Evolutionary conservation across 2,797 vertebrate species (phyloP), one percentile per base, ranked within the genome.

Genomic region (Apogon hyalosoma): DNA sequence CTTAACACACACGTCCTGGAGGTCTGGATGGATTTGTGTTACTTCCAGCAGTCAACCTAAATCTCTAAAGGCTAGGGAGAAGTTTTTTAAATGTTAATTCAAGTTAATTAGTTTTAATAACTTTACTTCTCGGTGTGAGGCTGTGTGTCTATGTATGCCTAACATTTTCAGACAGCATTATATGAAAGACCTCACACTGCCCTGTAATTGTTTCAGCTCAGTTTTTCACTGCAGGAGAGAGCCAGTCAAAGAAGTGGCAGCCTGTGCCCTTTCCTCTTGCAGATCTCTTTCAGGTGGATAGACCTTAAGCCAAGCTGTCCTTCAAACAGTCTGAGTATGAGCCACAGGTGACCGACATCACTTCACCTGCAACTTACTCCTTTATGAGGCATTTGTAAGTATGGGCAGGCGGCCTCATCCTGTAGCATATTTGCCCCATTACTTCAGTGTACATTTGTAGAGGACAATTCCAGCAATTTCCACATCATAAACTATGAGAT

Each of bases 101-200:
- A 73, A 90, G 81, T 85, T 91, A 91, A 92, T 93, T 89, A 70
- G 81, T 89, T 90, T 79, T 83, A 90, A 88, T 90, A 91, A 90
- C 86, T 80, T 86, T 82, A 70, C 78, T 84, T 73, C 53, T 19
- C 46, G 3, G 53, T 55, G 66, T 42, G 50, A 80, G 70, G 43
- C 70, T 19, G 53, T 53, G 67, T 82, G 84, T 89, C 85, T 90
- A 64, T 74, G 73, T 55, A 78, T 61, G 80, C 76, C 58, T 67
- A 77, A 86, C 83, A 87, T 86, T 87, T 84, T 59, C 73, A 79
- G 80, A 80, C 77, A 49, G 59, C 49, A 2, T 62, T 48, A 36
- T 48, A 70, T 67, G 63, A 79, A 65, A 87, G 83, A 86, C 83
- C 80, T 73, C 69, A 54, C 69, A 11, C 77, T 64, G 73, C 63